Percentiles rank a stretch among this genome's conserved stretches.
These are phyloP conservation scores for Hemiprocne comata DNA, from an alignment of 2,113 vertebrate genomes.

Conservation along the genomic window DNA sequence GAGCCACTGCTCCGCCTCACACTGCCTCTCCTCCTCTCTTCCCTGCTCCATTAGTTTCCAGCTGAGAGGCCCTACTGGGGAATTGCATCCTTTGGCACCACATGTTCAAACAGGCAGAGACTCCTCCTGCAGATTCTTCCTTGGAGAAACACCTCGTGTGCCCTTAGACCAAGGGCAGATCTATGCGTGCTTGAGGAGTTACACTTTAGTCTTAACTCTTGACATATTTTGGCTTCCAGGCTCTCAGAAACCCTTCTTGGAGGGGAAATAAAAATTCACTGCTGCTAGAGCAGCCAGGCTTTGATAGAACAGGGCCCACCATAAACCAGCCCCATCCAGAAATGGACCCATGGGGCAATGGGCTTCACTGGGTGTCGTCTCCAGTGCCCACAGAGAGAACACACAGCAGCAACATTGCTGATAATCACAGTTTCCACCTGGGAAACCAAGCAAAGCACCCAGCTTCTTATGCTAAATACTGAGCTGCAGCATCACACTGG, in stretches of 20 bases:
- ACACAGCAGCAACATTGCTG: not conserved
- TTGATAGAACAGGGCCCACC: not conserved
- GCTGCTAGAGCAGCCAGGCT: not conserved
- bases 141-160: fast-evolving
- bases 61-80: not conserved
- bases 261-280: not conserved
- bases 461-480: not conserved
- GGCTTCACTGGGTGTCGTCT: not conserved
- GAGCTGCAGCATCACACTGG: not conserved
- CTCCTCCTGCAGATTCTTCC: not conserved
- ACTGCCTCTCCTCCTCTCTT: not conserved
- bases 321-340: not conserved
- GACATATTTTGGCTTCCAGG: not conserved
- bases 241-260: not conserved
- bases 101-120: fast-evolving
- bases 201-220: not conserved
- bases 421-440: not conserved
- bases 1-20: not conserved
- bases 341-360: fast-evolving
- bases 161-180: fast-evolving
- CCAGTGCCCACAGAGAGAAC: not conserved
- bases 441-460: not conserved
- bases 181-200: not conserved
- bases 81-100: not conserved
- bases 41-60: not conserved